Conservation (phyloP, 2,113 vertebrate species). For the Salvator merianae region DNA sequence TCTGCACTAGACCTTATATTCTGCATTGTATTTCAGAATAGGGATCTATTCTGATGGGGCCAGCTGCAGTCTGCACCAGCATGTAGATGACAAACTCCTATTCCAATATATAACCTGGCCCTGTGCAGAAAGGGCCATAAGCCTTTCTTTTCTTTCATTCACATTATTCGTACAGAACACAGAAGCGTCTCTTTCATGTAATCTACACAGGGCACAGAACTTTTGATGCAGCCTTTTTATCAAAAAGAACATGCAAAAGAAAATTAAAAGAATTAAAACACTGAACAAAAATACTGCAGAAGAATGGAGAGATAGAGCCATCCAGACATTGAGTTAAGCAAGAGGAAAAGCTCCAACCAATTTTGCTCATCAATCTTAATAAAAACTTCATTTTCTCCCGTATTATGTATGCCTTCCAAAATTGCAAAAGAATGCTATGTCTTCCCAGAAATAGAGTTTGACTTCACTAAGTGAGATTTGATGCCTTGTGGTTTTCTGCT, state of each 20-base stretch:
- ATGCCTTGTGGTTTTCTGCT: not conserved
- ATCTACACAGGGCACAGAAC: not conserved
- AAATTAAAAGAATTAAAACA: not conserved
- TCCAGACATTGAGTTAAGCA: not conserved
- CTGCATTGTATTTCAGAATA: too few species aligned
- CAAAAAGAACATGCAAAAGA: not conserved
- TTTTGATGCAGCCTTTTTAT: not conserved
- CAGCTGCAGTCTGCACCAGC: too few species aligned
- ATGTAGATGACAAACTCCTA: too few species aligned
- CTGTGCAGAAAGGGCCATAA: too few species aligned
- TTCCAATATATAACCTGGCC: too few species aligned
- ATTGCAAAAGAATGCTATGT: not conserved
- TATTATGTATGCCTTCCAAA: not conserved
- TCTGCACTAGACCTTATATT: too few species aligned
- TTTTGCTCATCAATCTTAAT: not conserved
- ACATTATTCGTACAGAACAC: not conserved
- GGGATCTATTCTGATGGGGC: too few species aligned
- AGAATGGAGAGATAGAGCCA: not conserved
- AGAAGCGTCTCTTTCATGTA: not conserved
- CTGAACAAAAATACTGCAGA: not conserved
- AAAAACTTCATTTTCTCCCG: not conserved
- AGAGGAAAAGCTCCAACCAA: not conserved
- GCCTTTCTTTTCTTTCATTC: not conserved
- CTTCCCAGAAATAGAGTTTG: too few species aligned
- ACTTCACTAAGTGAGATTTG: not conserved